A percentile compares a stretch with the other conserved stretches of the same genome.
These are phyloP conservation scores for Hoplostethus mediterraneus DNA, from an alignment of 2,797 vertebrate species.

Conservation along the genomic window DNA sequence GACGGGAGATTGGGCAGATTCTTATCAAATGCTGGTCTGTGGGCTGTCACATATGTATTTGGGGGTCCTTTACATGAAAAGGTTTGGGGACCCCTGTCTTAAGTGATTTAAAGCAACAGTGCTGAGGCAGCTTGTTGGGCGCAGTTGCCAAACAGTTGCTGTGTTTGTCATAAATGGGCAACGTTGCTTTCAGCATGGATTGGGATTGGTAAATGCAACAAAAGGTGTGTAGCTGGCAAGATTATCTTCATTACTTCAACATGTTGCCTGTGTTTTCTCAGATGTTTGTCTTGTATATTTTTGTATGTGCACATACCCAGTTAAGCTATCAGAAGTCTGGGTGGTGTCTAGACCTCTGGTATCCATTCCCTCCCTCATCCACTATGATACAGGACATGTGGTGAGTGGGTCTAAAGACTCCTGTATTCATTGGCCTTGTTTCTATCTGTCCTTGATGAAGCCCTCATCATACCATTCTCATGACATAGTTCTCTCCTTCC, in stretches of 20 bases:
- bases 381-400: not conserved
- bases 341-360: not conserved
- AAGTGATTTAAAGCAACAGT: too few species aligned
- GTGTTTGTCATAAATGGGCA: not conserved
- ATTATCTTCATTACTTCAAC: too few species aligned
- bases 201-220: not conserved
- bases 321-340: not conserved
- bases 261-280: too few species aligned
- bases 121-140: too few species aligned
- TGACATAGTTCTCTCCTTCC: constrained; percentile 30
- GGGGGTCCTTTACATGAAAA: too few species aligned
- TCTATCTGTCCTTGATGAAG: constrained; percentile 45
- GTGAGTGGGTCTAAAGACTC: constrained; percentile 14
- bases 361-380: constrained; percentile 16
- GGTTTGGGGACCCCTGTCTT: too few species aligned
- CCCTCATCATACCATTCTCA: constrained; percentile 40
- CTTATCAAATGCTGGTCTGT: too few species aligned
- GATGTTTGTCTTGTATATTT: too few species aligned
- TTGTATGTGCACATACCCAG: too few species aligned
- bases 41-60: too few species aligned
- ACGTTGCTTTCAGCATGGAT: not conserved
- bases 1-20: too few species aligned
- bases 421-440: constrained; percentile 20
- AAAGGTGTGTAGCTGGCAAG: not conserved
- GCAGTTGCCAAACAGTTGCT: too few species aligned